These are phyloP conservation scores for Sakesphorus luctuosus DNA, from an alignment of 2,113 vertebrate species.

Conservation along the genomic window DNA sequence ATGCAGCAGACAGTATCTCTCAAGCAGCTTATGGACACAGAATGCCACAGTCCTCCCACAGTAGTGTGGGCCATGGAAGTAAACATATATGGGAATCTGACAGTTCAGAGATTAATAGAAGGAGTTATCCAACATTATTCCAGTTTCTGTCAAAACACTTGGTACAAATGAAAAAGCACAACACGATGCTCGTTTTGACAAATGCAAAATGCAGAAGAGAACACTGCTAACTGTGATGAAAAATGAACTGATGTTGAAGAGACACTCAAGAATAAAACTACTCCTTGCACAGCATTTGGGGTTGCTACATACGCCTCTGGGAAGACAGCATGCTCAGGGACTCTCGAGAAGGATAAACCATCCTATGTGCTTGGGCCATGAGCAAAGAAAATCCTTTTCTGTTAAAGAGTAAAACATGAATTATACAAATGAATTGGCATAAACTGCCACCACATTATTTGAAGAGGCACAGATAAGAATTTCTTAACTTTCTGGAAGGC, in stretches of 20 bases:
- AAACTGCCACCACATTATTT: not conserved
- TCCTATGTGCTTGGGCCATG: not conserved
- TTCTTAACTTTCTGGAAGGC: not conserved
- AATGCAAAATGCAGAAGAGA: not conserved
- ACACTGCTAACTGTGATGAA: not conserved
- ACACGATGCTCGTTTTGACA: not conserved
- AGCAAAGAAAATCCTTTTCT: not conserved
- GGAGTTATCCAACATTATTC: not conserved
- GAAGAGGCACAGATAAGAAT: not conserved
- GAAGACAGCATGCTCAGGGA: not conserved
- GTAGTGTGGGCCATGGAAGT: not conserved
- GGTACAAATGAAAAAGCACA: not conserved
- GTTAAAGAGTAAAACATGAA: not conserved
- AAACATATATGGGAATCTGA: not conserved
- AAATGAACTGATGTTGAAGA: not conserved
- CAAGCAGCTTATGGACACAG: not conserved
- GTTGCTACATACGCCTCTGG: accelerated
- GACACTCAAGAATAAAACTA: not conserved
- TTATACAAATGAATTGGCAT: not conserved
- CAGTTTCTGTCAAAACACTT: not conserved
- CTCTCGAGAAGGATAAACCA: not conserved
- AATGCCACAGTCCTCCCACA: not conserved
- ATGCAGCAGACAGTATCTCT: not conserved
- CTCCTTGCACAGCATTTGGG: not conserved
- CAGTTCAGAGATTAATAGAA: not conserved